phyloP scores from a whole-genome alignment of 2,797 vertebrate genomes.

The Masticophis lateralis region DNA sequence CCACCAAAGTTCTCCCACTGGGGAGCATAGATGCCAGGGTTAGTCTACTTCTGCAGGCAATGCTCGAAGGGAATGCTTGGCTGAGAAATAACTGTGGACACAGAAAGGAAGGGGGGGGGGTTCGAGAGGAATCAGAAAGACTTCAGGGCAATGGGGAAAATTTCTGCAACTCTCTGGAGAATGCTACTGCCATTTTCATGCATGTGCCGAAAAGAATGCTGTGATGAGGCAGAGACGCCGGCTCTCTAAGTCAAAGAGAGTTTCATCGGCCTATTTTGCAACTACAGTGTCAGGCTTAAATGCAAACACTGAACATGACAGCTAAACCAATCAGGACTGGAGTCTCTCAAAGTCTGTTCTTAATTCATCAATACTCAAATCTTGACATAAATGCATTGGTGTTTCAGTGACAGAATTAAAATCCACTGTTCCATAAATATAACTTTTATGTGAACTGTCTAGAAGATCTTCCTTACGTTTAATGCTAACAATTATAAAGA shows the following conservation, averaged over 20 bases:
- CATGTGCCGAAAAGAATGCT: slow-evolving; percentile 21
- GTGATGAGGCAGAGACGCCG: accelerated
- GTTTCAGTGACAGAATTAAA: slow-evolving; percentile 66
- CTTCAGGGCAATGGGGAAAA: slow-evolving; percentile 57
- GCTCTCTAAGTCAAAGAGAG: slow-evolving; percentile 1
- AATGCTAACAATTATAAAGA: slow-evolving; percentile 42
- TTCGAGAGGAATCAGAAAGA: slow-evolving; percentile 45
- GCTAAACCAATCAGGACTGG: slow-evolving; percentile 49
- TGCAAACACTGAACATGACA: slow-evolving; percentile 59
- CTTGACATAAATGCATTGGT: slow-evolving; percentile 67
- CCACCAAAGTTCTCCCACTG: slow-evolving; percentile 67
- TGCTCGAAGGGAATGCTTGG: slow-evolving; percentile 61
- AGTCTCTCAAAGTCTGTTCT: slow-evolving; percentile 62
- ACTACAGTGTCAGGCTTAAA: slow-evolving; percentile 45
- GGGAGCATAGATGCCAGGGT: slow-evolving; percentile 68
- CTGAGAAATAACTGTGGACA: slow-evolving; percentile 56
- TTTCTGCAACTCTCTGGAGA: slow-evolving; percentile 44
- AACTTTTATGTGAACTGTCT: slow-evolving; percentile 52
- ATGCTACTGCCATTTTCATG: slow-evolving; percentile 39
- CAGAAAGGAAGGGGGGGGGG: background rate
- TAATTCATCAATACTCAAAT: slow-evolving; percentile 65
- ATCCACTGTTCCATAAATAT: slow-evolving; percentile 43
- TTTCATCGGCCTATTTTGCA: slow-evolving; percentile 28
- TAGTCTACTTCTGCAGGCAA: slow-evolving; percentile 66
- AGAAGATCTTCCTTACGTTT: slow-evolving; percentile 51